Evolutionary conservation across 2,888 invertebrate species (phyloP), one percentile per base, ranked within the genome.

Genomic region (Osedax fenrisi): DNA sequence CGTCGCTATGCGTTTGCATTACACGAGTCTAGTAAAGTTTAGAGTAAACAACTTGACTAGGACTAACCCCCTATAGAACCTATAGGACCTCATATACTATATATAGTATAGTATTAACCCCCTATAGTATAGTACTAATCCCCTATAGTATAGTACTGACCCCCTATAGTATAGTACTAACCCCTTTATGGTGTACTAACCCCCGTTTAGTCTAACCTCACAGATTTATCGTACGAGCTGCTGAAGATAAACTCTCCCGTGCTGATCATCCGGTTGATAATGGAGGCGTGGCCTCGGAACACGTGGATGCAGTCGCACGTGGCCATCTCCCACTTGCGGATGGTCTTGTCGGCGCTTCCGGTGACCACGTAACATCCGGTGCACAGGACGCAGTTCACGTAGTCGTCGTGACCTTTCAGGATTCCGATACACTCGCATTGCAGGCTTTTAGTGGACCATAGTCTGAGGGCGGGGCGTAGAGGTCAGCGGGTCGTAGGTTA

Each of bases 241-340:
- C 82, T 83, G 78, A 85, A 84, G 67, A 84, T 79, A 78, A 83
- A 83, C 76, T 84, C 84, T 13, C 85, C 86, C 1, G 85, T 86
- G 77, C 85, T 84, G 27, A 86, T 83, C 77, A 86, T 81, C 2
- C 86, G 81, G 79, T 86, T 86, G 21, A 86, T 81, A 24, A 86
- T 82, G 0, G 85, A 83, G 3, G 80, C 81, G 78, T 86, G 86
- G 1, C 86, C 86, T 2, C 81, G 78, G 78, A 85, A 84, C 23
- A 84, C 81, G 74, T 83, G 81, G 26, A 86, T 79, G 78, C 86
- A 86, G 75, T 86, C 84, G 75, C 85, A 86, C 41, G 84, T 84
- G 77, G 83, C 83, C 77, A 87, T 85, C 79, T 86, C 85, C 87
- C 87, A 87, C 78, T 87, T 86, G 64, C 85, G 81, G 72, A 87